Percentiles rank a stretch among this genome's conserved stretches.
Evolutionary conservation across 2,113 vertebrate genomes (phyloP).

Genomic region (Scolopax mira): DNA sequence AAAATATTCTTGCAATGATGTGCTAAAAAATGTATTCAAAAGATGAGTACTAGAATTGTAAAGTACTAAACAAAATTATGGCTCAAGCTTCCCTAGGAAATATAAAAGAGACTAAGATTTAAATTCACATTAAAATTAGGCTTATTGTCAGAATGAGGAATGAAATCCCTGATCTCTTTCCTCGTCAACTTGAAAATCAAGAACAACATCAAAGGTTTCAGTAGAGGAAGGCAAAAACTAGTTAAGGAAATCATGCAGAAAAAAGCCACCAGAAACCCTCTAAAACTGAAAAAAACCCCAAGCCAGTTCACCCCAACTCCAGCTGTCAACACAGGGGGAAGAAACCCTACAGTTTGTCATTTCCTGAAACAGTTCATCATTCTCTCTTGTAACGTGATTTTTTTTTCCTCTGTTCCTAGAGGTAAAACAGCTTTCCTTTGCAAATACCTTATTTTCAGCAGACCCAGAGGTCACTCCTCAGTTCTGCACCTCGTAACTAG

Average conservation of each 20-base stretch:
- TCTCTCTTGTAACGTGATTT: neutral
- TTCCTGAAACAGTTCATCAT: neutral
- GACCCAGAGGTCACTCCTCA: neutral
- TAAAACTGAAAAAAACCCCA: neutral
- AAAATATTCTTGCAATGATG: neutral
- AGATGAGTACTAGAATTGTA: neutral
- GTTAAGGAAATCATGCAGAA: neutral
- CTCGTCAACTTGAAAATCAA: neutral
- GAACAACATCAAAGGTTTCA: neutral
- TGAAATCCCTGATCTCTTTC: neutral
- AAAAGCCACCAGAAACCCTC: neutral
- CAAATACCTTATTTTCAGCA: neutral
- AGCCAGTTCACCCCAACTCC: neutral
- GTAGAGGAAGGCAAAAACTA: neutral
- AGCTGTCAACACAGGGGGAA: neutral
- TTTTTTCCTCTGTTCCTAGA: neutral
- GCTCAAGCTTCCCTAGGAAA: neutral
- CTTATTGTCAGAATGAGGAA: neutral
- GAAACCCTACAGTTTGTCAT: neutral
- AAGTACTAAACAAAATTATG: neutral
- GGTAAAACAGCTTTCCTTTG: neutral
- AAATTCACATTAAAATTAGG: neutral
- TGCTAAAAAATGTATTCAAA: neutral
- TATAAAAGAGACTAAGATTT: neutral
- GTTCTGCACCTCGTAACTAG: neutral